Conservation (phyloP, 2,113 vertebrate genomes). For the Bubalus kerabau region DNA sequence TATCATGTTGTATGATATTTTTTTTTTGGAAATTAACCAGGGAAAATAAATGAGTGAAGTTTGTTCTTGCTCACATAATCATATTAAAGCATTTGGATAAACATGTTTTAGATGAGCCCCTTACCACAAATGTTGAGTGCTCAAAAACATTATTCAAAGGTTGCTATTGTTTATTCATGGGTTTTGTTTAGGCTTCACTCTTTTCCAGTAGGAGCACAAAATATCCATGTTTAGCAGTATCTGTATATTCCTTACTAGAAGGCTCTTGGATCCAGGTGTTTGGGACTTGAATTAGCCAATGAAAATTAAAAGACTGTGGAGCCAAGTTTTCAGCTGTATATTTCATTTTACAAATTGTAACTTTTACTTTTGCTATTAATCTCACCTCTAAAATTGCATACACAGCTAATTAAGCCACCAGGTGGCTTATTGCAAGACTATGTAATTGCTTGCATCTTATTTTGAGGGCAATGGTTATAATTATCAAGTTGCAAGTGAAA, state of each 20-base stretch:
- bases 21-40: not conserved
- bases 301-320: not conserved
- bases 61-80: not conserved
- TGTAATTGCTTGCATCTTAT: constrained; percentile 46
- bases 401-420: constrained; percentile 38
- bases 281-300: not conserved
- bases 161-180: not conserved
- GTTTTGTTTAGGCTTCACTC: not conserved
- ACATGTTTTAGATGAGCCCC: not conserved
- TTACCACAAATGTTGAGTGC: not conserved
- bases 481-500: constrained; percentile 40
- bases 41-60: not conserved
- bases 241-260: not conserved
- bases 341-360: constrained; percentile 25
- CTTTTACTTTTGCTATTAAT: constrained; percentile 36
- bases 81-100: not conserved
- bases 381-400: constrained; percentile 44
- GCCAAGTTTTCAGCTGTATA: not conserved
- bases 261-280: not conserved
- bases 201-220: not conserved
- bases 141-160: not conserved
- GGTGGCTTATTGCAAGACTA: constrained; percentile 10
- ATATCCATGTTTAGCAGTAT: not conserved
- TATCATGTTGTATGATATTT: not conserved
- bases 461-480: constrained; percentile 47